These are phyloP conservation scores for Echinarachnius parma DNA, from an alignment of 53 echinoderm and acorn worm species.

Conservation along the genomic window DNA sequence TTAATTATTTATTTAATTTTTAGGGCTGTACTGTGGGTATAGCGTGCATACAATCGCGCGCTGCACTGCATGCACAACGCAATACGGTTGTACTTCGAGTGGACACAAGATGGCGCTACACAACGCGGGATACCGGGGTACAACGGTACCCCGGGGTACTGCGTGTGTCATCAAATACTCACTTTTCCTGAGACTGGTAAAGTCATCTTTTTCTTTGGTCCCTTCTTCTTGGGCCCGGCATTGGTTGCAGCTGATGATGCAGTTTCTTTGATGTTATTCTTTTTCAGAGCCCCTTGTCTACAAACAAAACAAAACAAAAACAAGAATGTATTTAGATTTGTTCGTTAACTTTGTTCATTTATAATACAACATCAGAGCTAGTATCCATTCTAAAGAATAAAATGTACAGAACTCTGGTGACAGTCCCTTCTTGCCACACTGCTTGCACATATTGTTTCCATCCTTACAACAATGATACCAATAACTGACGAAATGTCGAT, in stretches of 20 bases:
- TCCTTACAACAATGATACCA: too few relatives aligned
- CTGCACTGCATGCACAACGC: too few relatives aligned
- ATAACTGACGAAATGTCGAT: too few relatives aligned
- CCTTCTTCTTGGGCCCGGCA: constrained; percentile 34
- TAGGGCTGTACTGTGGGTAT: too few relatives aligned
- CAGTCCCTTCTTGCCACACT: constrained; percentile 67
- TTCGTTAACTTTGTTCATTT: background rate
- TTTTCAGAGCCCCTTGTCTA: constrained; percentile 60
- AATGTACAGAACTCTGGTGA: constrained; percentile 61
- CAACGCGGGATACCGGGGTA: too few relatives aligned
- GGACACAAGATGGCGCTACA: too few relatives aligned
- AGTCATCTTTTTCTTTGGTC: constrained; percentile 50
- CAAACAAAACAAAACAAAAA: constrained; percentile 1
- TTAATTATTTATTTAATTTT: too few relatives aligned
- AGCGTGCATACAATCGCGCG: too few relatives aligned
- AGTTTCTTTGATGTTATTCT: constrained; percentile 36
- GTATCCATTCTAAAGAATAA: background rate
- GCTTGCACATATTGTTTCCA: constrained; percentile 66
- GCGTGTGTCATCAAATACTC: too few relatives aligned
- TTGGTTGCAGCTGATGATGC: background rate
- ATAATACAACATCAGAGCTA: too few relatives aligned
- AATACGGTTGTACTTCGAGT: too few relatives aligned
- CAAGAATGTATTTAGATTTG: background rate
- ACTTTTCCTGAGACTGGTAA: constrained; percentile 23
- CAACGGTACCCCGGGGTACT: too few relatives aligned